Evolutionary conservation across 2,888 invertebrate genomes (phyloP).

Genomic region (Mimumesa dahlbomi): DNA sequence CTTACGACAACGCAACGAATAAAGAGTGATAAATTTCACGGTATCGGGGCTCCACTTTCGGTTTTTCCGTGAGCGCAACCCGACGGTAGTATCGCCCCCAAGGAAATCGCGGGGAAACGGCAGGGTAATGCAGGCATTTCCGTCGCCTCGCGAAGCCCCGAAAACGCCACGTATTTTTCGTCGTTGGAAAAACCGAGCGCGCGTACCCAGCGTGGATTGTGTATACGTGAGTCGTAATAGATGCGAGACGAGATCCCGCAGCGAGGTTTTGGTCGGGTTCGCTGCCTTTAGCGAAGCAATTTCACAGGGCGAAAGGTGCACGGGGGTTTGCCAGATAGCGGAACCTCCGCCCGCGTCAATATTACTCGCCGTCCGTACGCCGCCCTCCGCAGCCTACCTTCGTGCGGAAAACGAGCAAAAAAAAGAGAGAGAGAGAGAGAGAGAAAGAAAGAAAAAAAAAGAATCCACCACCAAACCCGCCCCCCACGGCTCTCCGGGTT

Average conservation of each 20-base stretch:
- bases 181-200: slow-evolving; percentile 25
- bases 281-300: slow-evolving; percentile 42
- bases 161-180: slow-evolving; percentile 38
- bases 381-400: background rate
- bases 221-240: slow-evolving; percentile 30
- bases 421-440: too few species aligned
- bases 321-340: slow-evolving; percentile 24
- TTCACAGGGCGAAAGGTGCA: slow-evolving; percentile 40
- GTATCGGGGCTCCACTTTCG: background rate
- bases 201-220: slow-evolving; percentile 17
- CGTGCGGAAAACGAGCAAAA: slow-evolving; percentile 7
- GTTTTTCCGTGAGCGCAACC: background rate
- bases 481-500: slow-evolving; percentile 23
- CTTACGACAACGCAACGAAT: too few species aligned
- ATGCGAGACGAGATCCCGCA: slow-evolving; percentile 31
- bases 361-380: slow-evolving; percentile 4
- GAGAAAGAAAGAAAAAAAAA: too few species aligned
- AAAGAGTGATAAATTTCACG: slow-evolving; percentile 29
- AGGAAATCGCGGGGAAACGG: slow-evolving; percentile 43
- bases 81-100: slow-evolving; percentile 2
- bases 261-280: slow-evolving; percentile 33
- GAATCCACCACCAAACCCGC: too few species aligned
- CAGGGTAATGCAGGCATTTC: slow-evolving; percentile 40
- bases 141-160: slow-evolving; percentile 24
- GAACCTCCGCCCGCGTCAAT: slow-evolving; percentile 9